Percentiles rank a stretch among this genome's conserved stretches.
Evolutionary conservation across 2,113 vertebrate genomes (phyloP).

Genomic region (Echinops telfairi): DNA sequence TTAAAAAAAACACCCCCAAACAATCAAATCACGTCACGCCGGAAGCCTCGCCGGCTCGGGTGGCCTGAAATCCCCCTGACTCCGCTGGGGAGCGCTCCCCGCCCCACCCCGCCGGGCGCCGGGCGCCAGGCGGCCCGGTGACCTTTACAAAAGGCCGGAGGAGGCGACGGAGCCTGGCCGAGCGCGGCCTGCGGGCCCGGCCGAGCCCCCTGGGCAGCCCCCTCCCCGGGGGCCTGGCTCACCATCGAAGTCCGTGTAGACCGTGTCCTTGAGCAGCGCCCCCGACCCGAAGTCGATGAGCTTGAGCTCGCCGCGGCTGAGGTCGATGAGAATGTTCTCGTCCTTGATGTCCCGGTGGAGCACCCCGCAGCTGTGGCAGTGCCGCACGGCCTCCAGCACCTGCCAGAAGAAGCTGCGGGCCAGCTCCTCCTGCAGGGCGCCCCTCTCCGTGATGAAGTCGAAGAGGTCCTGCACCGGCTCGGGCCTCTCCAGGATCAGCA

Average conservation of each 20-base stretch:
- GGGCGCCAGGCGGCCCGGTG: slow-evolving; percentile 64
- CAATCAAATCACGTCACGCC: slow-evolving; percentile 16
- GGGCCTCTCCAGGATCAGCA: slow-evolving; percentile 94
- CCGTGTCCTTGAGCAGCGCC: slow-evolving; percentile 95
- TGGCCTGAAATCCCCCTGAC: slow-evolving; percentile 54
- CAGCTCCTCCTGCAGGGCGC: slow-evolving; percentile 92
- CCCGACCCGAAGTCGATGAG: slow-evolving; percentile 98
- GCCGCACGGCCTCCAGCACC: slow-evolving; percentile 94
- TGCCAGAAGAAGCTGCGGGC: slow-evolving; percentile 94
- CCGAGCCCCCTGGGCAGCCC: slow-evolving; percentile 53
- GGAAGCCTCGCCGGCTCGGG: slow-evolving; percentile 59
- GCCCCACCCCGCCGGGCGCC: slow-evolving; percentile 66
- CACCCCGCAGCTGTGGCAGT: slow-evolving; percentile 94
- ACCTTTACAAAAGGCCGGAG: slow-evolving; percentile 72
- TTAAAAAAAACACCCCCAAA: slow-evolving; percentile 50
- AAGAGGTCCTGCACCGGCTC: slow-evolving; percentile 94
- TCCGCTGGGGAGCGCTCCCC: slow-evolving; percentile 30
- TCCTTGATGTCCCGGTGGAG: slow-evolving; percentile 97
- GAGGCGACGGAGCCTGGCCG: background rate
- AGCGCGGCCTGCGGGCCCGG: slow-evolving; percentile 41
- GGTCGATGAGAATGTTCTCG: slow-evolving; percentile 95
- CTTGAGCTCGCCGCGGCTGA: slow-evolving; percentile 93
- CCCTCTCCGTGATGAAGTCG: slow-evolving; percentile 95
- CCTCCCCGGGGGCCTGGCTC: slow-evolving; percentile 82
- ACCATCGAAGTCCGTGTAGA: slow-evolving; percentile 97